Conservation (phyloP, 2,888 invertebrate genomes). For the Cantharis rufa region DNA sequence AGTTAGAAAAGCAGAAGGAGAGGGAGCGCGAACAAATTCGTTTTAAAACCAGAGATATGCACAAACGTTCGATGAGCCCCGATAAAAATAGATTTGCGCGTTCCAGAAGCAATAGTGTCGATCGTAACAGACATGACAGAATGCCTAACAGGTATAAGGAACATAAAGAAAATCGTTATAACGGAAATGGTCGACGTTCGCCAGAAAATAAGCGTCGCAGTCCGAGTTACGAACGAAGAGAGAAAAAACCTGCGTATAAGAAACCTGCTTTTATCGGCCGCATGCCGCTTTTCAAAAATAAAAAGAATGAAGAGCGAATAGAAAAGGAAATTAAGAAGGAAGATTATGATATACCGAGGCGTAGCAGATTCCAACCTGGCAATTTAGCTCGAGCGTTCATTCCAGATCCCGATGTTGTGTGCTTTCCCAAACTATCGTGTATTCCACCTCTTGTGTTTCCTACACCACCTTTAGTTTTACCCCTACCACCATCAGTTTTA, state of each 20-base stretch:
- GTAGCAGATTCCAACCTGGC: conserved; percentile 53
- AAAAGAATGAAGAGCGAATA: conserved; percentile 54
- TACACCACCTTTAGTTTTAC: conserved; percentile 41
- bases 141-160: conserved; percentile 34
- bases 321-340: conserved; percentile 62
- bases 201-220: conserved; percentile 41
- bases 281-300: conserved; percentile 77
- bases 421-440: conserved; percentile 52
- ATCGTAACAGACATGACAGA: conserved; percentile 35
- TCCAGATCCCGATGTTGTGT: conserved; percentile 54
- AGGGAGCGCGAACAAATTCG: conserved; percentile 47
- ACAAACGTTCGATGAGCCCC: conserved; percentile 38
- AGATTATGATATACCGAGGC: conserved; percentile 52
- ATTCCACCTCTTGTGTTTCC: conserved; percentile 48
- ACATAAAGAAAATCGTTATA: conserved; percentile 45
- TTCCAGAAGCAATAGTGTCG: conserved; percentile 39
- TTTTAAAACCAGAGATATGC: conserved; percentile 54
- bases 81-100: conserved; percentile 22
- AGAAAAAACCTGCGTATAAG: conserved; percentile 55
- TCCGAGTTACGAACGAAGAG: conserved; percentile 28
- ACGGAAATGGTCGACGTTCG: conserved; percentile 47
- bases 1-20: conserved; percentile 49
- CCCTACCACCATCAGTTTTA: conserved; percentile 41
- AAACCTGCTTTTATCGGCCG: conserved; percentile 85
- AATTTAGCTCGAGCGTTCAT: conserved; percentile 52